These are phyloP conservation scores for Chrysogorgia sp. DNA, from an alignment of 92 coral and sea anemone genomes.

Conservation along the genomic window DNA sequence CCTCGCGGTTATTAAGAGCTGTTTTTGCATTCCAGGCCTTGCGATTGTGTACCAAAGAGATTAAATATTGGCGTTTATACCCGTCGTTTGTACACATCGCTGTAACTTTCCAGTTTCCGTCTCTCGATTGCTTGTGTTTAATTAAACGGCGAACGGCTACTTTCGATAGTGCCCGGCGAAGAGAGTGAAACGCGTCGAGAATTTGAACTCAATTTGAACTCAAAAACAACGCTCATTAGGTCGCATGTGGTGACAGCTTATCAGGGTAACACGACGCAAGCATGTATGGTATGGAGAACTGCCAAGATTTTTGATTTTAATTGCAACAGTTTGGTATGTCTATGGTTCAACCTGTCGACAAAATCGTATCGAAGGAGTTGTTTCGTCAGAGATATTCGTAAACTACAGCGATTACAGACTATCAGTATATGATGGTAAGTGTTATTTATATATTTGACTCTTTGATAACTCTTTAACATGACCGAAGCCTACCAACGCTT, in stretches of 20 bases:
- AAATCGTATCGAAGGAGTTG: not conserved
- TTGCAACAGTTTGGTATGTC: not conserved
- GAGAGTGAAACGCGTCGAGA: not conserved
- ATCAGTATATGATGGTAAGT: not conserved
- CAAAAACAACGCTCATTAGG: not conserved
- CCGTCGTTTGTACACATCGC: not conserved
- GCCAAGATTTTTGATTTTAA: not conserved
- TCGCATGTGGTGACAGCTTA: conserved; percentile 40
- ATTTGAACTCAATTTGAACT: not conserved
- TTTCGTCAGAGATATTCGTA: not conserved
- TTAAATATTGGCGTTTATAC: conserved; percentile 4
- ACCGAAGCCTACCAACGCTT: not conserved
- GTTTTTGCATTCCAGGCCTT: conserved; percentile 24
- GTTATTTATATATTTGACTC: too few species aligned
- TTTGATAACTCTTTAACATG: not conserved
- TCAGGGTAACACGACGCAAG: not conserved
- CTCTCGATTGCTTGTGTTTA: too few species aligned
- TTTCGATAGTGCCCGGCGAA: too few species aligned
- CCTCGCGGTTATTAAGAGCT: not conserved
- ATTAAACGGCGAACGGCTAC: too few species aligned
- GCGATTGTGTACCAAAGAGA: conserved; percentile 1
- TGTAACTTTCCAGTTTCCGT: not conserved
- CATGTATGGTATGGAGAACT: conserved; percentile 14
- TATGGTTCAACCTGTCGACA: not conserved
- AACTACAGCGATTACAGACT: not conserved